These are phyloP conservation scores for Zoanthus solanderi DNA, from an alignment of 92 coral and sea anemone species.

Conservation along the genomic window DNA sequence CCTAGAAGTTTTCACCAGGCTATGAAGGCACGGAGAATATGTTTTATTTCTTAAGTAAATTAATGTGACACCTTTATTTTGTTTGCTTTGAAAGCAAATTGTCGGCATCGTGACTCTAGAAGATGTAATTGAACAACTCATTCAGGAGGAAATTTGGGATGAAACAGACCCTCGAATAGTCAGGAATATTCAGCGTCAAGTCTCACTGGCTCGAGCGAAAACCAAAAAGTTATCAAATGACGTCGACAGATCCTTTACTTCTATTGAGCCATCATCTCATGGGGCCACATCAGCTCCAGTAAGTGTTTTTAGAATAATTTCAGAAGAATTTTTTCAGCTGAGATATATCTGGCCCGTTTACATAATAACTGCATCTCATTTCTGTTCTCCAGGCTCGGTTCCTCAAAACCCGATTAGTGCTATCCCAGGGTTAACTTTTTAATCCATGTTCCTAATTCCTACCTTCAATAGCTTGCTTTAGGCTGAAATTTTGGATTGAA, in stretches of 20 bases:
- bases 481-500: too few relatives aligned
- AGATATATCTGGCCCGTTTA: too few relatives aligned
- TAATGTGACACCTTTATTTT: not conserved
- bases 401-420: too few relatives aligned
- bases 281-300: slow-evolving; percentile 28
- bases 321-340: too few relatives aligned
- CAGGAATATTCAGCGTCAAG: slow-evolving; percentile 55
- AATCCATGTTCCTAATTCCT: too few relatives aligned
- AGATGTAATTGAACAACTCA: slow-evolving; percentile 89
- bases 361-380: too few relatives aligned
- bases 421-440: too few relatives aligned
- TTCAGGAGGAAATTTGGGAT: slow-evolving; percentile 98
- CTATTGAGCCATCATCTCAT: not conserved
- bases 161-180: slow-evolving; percentile 75
- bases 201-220: slow-evolving; percentile 73
- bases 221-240: slow-evolving; percentile 60
- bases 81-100: slow-evolving; percentile 55
- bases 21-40: too few relatives aligned
- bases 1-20: slow-evolving; percentile 52
- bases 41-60: too few relatives aligned
- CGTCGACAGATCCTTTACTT: not conserved
- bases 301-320: not conserved
- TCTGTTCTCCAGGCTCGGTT: too few relatives aligned
- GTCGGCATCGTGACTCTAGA: slow-evolving; percentile 97
- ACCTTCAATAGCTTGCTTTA: too few relatives aligned